Evolutionary conservation across 2,797 vertebrate genomes (phyloP).

Genomic region (Decapterus maruadsi): DNA sequence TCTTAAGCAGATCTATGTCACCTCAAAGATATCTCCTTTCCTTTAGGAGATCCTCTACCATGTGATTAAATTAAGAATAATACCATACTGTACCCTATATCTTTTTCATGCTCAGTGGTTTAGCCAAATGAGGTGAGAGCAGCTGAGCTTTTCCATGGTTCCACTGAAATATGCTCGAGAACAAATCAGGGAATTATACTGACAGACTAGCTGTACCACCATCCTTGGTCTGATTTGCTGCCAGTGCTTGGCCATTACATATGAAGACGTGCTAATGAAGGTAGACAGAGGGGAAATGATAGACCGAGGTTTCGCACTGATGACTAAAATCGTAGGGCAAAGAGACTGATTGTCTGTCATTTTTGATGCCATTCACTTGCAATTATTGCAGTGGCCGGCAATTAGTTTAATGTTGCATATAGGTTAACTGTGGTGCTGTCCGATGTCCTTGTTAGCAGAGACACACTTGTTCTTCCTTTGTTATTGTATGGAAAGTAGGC

Average conservation of each 20-base stretch:
- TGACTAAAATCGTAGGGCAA: slow-evolving; percentile 49
- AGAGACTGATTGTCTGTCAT: slow-evolving; percentile 59
- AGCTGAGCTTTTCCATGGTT: slow-evolving; percentile 30
- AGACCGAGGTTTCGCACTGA: slow-evolving; percentile 59
- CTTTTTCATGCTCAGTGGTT: slow-evolving; percentile 56
- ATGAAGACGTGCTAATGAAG: slow-evolving; percentile 66
- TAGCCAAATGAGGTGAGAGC: slow-evolving; percentile 59
- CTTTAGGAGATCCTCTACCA: background rate
- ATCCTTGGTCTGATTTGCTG: slow-evolving; percentile 57
- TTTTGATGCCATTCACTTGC: slow-evolving; percentile 57
- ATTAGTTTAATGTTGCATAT: slow-evolving; percentile 63
- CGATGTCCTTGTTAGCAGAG: slow-evolving; percentile 36
- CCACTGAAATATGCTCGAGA: slow-evolving; percentile 56
- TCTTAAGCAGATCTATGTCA: slow-evolving; percentile 4
- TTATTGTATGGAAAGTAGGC: slow-evolving; percentile 32
- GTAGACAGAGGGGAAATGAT: slow-evolving; percentile 60
- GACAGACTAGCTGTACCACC: slow-evolving; percentile 42
- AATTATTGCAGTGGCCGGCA: slow-evolving; percentile 46
- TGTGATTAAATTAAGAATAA: slow-evolving; percentile 50
- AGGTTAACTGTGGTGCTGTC: slow-evolving; percentile 53
- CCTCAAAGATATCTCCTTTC: slow-evolving; percentile 17
- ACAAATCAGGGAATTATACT: slow-evolving; percentile 61
- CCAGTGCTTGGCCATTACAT: slow-evolving; percentile 50
- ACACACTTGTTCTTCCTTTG: slow-evolving; percentile 33
- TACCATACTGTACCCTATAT: slow-evolving; percentile 37